phyloP scores from a whole-genome alignment of 1,140 invertebrate species.

The Heliconius melpomene region DNA sequence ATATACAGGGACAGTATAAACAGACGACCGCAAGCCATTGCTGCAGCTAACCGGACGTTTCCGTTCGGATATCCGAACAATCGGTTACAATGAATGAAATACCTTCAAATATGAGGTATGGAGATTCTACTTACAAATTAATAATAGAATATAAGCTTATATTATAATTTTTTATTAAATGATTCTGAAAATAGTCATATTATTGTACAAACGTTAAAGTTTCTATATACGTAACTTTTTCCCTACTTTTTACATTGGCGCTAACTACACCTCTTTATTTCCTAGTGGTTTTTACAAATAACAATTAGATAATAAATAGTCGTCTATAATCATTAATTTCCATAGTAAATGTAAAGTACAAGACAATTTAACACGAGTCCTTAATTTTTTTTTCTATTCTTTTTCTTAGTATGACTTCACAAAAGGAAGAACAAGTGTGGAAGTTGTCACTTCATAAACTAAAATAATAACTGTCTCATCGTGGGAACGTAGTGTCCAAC shows the following conservation, averaged over 20 bases:
- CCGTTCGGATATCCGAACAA: conserved; percentile 67
- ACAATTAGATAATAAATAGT: not conserved
- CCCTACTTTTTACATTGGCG: not conserved
- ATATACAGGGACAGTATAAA: conserved; percentile 58
- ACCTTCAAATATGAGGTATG: not conserved
- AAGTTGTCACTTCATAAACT: conserved; percentile 67
- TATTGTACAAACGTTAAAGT: too few relatives aligned
- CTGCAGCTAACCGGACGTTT: conserved; percentile 53
- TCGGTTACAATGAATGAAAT: conserved; percentile 32
- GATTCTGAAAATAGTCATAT: too few relatives aligned
- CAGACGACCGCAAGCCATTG: conserved; percentile 43
- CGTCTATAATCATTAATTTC: not conserved
- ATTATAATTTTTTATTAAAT: too few relatives aligned
- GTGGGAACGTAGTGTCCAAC: conserved; percentile 60
- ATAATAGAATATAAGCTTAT: not conserved
- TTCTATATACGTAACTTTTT: not conserved
- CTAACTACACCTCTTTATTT: too few relatives aligned
- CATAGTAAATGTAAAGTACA: not conserved
- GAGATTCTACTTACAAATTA: not conserved
- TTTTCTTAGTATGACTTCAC: conserved; percentile 15
- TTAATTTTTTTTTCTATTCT: not conserved
- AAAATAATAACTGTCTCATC: conserved; percentile 62
- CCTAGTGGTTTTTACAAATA: not conserved
- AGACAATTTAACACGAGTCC: not conserved
- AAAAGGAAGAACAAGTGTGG: conserved; percentile 59